Base-by-base conservation (phyloP, 2,797 vertebrate genomes). In the Melanotaenia trifasciata region DNA sequence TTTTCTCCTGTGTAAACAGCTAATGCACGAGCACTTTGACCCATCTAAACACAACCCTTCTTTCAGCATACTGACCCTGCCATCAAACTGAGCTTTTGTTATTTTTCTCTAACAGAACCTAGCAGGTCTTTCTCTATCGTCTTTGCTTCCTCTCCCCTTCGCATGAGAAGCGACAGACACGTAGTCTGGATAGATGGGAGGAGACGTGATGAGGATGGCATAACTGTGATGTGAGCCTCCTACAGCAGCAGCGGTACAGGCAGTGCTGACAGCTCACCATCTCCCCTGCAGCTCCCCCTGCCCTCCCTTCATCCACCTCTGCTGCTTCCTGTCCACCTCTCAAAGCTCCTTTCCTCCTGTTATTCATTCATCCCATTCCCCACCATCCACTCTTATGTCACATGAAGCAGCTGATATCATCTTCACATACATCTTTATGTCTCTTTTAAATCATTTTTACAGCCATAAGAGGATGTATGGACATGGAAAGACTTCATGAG, bases 181-280 rank as follows among this genome's bases (percentile, higher is more conserved):
- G 72, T 50, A 33, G 78, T 59, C 58, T 4, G 67, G 84, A 84
- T 60, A 75, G 89, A 89, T 83, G 22, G 74, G 77, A 83, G 84
- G 81, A 89, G 86, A 90, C 79, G 32, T 1, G 61, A 66, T 53
- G 84, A 87, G 84, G 81, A 90, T 87, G 87, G 81, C 80, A 81
- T 80, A 75, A 30, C 79, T 78, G 84, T 78, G 83, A 90, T 86
- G 85, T 80, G 81, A 90, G 86, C 82, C 84, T 85, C 84, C 87
- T 90, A 81, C 81, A 72, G 78, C 71, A 69, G 64, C 72, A 63
- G 58, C 62, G 4, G 54, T 58, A 57, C 72, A 70, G 71, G 47
- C 78, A 32, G 74, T n/a, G 72, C 77, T 84, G 85, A 82, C 87
- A 90, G 70, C 67, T 76, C 61, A 40, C 66, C 77, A 16, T 33